These are phyloP conservation scores for Epinephelus lanceolatus DNA, from an alignment of 2,113 vertebrate genomes.

Conservation along the genomic window DNA sequence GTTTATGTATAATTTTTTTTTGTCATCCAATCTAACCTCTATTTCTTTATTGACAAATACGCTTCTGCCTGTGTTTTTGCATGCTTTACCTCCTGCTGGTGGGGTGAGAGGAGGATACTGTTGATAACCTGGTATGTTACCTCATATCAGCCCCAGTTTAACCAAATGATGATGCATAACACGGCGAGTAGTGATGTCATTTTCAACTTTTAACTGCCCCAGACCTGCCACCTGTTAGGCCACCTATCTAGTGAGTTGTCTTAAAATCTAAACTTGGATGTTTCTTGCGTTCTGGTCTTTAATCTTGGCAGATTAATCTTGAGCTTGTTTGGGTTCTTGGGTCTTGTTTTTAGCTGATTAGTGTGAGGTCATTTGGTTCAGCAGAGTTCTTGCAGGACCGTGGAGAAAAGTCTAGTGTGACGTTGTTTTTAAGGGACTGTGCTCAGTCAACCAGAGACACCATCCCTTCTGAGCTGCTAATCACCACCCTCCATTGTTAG, in stretches of 20 bases:
- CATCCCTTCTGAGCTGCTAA: conserved; percentile 33
- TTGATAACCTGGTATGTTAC: background rate
- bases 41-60: background rate
- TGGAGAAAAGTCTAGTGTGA: conserved; percentile 16
- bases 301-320: conserved; percentile 46
- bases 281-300: conserved; percentile 19
- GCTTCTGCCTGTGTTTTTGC: background rate
- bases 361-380: conserved; percentile 33
- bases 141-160: background rate
- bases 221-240: conserved; percentile 25
- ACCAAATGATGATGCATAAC: background rate
- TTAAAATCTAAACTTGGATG: conserved; percentile 9
- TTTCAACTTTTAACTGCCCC: background rate
- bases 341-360: conserved; percentile 57
- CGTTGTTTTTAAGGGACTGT: conserved; percentile 51
- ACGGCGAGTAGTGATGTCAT: background rate
- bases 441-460: conserved; percentile 34
- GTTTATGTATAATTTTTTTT: background rate
- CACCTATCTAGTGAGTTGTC: background rate
- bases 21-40: too few species aligned
- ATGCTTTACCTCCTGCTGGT: background rate
- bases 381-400: background rate
- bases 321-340: conserved; percentile 22
- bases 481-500: conserved; percentile 32
- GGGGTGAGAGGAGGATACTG: background rate